Evolutionary conservation across 2,113 vertebrate species (phyloP).

Genomic region (Microtus oregoni): DNA sequence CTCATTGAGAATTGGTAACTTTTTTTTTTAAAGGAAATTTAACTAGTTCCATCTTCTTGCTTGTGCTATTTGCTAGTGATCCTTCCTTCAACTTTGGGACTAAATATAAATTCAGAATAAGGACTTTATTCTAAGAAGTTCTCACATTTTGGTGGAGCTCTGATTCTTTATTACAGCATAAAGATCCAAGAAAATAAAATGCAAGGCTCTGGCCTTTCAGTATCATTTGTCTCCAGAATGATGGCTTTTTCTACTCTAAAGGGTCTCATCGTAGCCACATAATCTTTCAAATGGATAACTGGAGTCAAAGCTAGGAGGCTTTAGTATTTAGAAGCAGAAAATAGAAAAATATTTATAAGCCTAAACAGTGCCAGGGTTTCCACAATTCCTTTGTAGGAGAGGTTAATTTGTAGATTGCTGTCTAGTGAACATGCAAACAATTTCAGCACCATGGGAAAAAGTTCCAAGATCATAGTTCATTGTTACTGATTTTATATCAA

Average conservation of each 20-base stretch:
- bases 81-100: conserved; percentile 7
- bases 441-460: neutral
- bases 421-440: conserved; percentile 11
- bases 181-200: conserved; percentile 59
- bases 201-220: neutral
- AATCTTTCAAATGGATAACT: conserved; percentile 25
- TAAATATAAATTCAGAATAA: conserved; percentile 49
- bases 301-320: neutral
- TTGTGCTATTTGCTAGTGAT: neutral
- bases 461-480: neutral
- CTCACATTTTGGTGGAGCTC: conserved; percentile 45
- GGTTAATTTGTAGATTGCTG: conserved; percentile 28
- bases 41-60: neutral
- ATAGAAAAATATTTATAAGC: neutral
- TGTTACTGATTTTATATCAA: neutral
- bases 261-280: neutral
- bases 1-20: neutral
- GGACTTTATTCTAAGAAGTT: conserved; percentile 49
- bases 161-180: conserved; percentile 2
- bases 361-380: neutral
- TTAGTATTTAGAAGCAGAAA: conserved; percentile 36
- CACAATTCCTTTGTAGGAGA: neutral
- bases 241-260: conserved; percentile 55
- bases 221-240: conserved; percentile 55
- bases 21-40: conserved; percentile 13